Conservation (phyloP, 2,888 invertebrate genomes). For the Athripsodes cinereus region DNA sequence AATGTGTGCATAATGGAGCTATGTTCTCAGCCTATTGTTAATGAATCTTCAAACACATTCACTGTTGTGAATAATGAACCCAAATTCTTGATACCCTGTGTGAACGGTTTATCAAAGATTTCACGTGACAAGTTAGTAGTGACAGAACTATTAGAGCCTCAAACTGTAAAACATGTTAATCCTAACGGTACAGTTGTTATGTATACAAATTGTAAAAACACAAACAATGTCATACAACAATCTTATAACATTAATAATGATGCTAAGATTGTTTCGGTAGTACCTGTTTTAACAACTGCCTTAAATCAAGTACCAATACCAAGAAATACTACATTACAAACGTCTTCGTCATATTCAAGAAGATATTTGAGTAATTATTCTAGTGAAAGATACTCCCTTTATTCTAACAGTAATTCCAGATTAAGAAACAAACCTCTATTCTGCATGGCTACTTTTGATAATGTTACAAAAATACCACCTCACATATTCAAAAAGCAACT, state of each 20-base stretch:
- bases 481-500: conserved; percentile 17
- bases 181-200: too few relatives aligned
- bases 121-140: neutral
- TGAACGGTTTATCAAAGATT: neutral
- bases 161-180: neutral
- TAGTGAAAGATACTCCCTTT: conserved; percentile 13
- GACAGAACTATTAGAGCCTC: neutral
- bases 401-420: conserved; percentile 4
- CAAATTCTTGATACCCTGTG: conserved; percentile 10
- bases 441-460: neutral
- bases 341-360: neutral
- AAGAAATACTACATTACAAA: neutral
- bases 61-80: conserved; percentile 2
- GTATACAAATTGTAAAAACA: too few relatives aligned
- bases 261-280: neutral
- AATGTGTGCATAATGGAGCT: too few relatives aligned
- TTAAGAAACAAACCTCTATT: neutral
- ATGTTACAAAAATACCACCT: conserved; percentile 15
- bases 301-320: neutral
- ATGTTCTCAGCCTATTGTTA: too few relatives aligned
- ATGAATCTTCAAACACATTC: neutral
- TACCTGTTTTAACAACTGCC: too few relatives aligned
- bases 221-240: too few relatives aligned
- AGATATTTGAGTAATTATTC: neutral
- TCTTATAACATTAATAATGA: too few relatives aligned